Base-by-base conservation (phyloP, 2,113 vertebrate genomes). In the Serinus canaria region DNA sequence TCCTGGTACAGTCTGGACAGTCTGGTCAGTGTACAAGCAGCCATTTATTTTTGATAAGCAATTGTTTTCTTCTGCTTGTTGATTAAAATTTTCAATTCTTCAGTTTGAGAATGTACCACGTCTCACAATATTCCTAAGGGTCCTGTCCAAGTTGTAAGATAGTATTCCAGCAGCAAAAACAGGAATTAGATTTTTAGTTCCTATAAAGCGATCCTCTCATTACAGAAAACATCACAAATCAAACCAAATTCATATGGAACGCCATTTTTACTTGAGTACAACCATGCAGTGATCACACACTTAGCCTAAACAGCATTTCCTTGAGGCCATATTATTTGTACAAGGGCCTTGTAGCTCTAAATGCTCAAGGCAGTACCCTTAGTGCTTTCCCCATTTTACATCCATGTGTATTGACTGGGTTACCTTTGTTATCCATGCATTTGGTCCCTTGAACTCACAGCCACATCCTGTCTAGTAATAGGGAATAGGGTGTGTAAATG, bases 351-450 rank as follows among this genome's bases (percentile, higher is more conserved):
- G 46, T 12, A 49, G 37, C 72, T 62, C 18, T 76, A 25, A 63
- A 14, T n/a, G 9, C 37, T 41, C 41, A 66, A 17, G 25, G 11
- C 50, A 75, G 35, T 15, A 41, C 33, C 3, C 1, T 47, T 56
- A 6, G 6, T 20, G 30, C 20, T 31, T 50, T 82, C 10, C 27
- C 13, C 20, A 28, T 64, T 84, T 73, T 33, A 47, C 11, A 77
- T n/a, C 33, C 60, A 41, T 6, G 15, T 69, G 27, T 27, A 46
- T 22, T 0, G 0, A 43, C 3, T 31, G 17, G 13, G 11, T 83
- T 69, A 83, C 30, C n/a, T 73, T 37, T 84, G 49, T 44, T 77
- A 31, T 41, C 44, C 15, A 11, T 16, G 31, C 4, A 37, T 50
- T 68, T 90, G 39, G 16, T 50, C 20, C 31, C 33, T 76, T 84